Conservation (phyloP, 1,140 invertebrate genomes). For the Scaptodrosophila lebanonensis region DNA sequence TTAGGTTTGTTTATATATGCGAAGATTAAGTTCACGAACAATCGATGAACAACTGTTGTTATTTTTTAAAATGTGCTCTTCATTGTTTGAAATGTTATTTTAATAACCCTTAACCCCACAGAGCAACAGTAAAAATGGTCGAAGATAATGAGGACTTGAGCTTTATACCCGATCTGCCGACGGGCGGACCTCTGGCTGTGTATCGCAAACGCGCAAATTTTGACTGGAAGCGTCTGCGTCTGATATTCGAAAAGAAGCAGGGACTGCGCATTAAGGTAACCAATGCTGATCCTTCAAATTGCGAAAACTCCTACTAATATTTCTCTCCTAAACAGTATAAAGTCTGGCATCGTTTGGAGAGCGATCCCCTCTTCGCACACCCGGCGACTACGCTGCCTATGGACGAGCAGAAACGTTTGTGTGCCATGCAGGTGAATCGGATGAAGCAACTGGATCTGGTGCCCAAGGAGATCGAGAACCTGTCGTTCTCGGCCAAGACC, state of each 20-base stretch:
- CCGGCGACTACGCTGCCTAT: conserved; percentile 79
- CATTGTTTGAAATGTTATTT: not conserved
- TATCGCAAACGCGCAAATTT: conserved; percentile 87
- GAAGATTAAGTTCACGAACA: too few relatives aligned
- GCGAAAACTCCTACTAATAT: not conserved
- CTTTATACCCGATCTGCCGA: conserved; percentile 80
- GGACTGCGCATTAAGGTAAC: conserved; percentile 85
- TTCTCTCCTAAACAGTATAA: conserved; percentile 81
- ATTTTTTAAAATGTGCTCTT: too few relatives aligned
- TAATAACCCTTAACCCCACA: too few relatives aligned
- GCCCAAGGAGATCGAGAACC: conserved; percentile 79
- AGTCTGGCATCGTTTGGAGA: conserved; percentile 88
- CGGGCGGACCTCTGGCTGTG: conserved; percentile 82
- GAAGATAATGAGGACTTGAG: conserved; percentile 57
- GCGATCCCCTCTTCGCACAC: conserved; percentile 87
- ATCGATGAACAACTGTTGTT: too few relatives aligned
- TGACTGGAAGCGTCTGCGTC: conserved; percentile 87
- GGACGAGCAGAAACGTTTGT: conserved; percentile 85
- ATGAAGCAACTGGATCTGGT: conserved; percentile 80
- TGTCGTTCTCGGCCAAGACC: conserved; percentile 83
- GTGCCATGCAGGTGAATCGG: conserved; percentile 81
- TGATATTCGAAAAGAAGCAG: conserved; percentile 85
- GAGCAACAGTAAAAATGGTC: not conserved
- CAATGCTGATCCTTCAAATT: conserved; percentile 1
- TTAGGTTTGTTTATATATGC: too few relatives aligned